Evolutionary conservation across 2,113 vertebrate species (phyloP), one percentile per base, ranked within the genome.

Genomic region (Oenanthe melanoleuca): DNA sequence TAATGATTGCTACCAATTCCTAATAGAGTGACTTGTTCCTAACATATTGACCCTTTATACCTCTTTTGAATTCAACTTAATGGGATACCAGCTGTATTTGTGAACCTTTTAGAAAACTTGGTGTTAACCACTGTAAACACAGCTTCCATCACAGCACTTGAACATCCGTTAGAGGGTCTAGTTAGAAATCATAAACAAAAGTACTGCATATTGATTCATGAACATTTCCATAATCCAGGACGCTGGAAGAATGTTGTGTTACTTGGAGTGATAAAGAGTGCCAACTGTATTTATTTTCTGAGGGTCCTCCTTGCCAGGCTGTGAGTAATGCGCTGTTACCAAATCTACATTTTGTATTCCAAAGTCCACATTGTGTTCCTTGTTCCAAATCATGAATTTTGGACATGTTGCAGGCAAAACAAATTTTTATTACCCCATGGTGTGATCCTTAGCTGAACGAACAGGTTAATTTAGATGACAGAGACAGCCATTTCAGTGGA

Each of bases 221-320:
- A 80, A 33, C 8, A 2, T 94, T 96, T 94, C 80, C 75, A 92
- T 66, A 95, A 33, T 60, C 79, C 86, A 86, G 69, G 79, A 88
- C 26, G 15, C 60, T 96, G 77, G 50, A 56, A 31, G 72, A 75
- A 82, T 91, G 61, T 88, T 96, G 60, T 92, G 71, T 94, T 92
- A 83, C 88, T 96, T 95, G 66, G 60, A 95, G 81, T 82, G 88
- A 93, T 55, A 84, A 96, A 96, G 94, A 83, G 89, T 95, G 96
- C 81, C 94, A 97, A 96, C 85, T 97, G 83, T 88, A 94, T 96
- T 94, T 94, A 77, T 79, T 93, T 97, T 88, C 90, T 94, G 63
- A 71, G 73, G 53, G 20, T 59, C 40, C 59, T 96, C 33, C 7
- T 57, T 96, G 88, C 84, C 40, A 94, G 89, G 67, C 74, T 96